phyloP scores from a whole-genome alignment of 1,140 invertebrate species.

The Drosophila orosa region DNA sequence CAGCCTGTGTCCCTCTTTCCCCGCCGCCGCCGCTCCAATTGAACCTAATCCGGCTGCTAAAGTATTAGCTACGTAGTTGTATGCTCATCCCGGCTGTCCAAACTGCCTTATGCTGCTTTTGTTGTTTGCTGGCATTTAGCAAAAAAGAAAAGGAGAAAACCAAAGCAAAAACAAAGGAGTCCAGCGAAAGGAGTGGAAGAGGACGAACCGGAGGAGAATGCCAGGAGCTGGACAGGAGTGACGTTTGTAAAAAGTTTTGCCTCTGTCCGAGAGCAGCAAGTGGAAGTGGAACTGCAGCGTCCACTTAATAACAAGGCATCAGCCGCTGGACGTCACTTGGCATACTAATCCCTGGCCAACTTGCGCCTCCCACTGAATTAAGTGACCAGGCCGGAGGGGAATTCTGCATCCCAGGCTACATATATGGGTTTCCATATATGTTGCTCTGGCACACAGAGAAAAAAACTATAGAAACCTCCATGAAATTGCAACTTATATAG shows the following conservation, averaged over 20 bases:
- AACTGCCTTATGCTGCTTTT: constrained; percentile 82
- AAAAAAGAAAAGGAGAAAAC: constrained; percentile 47
- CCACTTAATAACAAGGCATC: constrained; percentile 74
- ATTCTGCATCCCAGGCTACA: neutral
- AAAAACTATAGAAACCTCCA: neutral
- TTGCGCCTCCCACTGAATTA: constrained; percentile 42
- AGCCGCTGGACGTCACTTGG: constrained; percentile 61
- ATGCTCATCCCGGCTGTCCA: constrained; percentile 78
- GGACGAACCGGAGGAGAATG: constrained; percentile 12
- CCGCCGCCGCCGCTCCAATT: constrained; percentile 61
- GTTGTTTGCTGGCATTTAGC: constrained; percentile 79
- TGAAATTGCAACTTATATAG: neutral
- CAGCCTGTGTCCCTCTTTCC: constrained; percentile 14
- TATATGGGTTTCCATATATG: constrained; percentile 11
- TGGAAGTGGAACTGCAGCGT: constrained; percentile 38
- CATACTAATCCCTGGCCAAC: constrained; percentile 70
- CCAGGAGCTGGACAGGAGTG: constrained; percentile 31
- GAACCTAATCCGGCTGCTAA: constrained; percentile 82
- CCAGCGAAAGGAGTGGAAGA: constrained; percentile 1
- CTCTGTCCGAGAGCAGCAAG: constrained; percentile 43
- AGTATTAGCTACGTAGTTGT: constrained; percentile 82
- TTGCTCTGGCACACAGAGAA: neutral
- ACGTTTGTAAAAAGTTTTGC: constrained; percentile 75
- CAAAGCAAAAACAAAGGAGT: constrained; percentile 37
- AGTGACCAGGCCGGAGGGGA: constrained; percentile 36